Evolutionary conservation across 2,888 invertebrate species (phyloP).

Genomic region (Hymenopus coronatus): DNA sequence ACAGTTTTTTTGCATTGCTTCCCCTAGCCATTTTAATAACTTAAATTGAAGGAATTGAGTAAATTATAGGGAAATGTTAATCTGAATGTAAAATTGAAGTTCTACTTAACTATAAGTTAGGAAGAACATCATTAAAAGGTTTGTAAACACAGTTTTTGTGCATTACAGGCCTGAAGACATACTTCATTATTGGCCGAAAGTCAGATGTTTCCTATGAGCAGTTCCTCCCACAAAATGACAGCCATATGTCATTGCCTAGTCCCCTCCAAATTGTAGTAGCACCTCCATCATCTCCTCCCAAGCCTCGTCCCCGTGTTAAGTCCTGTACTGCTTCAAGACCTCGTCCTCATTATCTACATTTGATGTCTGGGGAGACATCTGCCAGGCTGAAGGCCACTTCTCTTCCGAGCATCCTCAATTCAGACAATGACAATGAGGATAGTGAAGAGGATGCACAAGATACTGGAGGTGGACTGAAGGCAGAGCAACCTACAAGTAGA

Average conservation of each 20-base stretch:
- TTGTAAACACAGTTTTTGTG: constrained; percentile 13
- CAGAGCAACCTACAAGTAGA: constrained; percentile 56
- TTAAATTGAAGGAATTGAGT: too few relatives aligned
- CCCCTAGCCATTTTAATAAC: too few relatives aligned
- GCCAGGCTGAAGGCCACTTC: constrained; percentile 65
- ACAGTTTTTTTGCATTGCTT: too few relatives aligned
- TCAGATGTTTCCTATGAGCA: constrained; percentile 52
- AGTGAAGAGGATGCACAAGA: not conserved
- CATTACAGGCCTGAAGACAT: constrained; percentile 73
- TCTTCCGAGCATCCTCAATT: constrained; percentile 77
- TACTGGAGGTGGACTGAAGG: constrained; percentile 48
- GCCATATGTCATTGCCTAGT: not conserved
- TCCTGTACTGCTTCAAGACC: constrained; percentile 44
- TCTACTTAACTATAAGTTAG: too few relatives aligned
- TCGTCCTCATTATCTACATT: constrained; percentile 45
- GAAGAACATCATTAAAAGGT: too few relatives aligned
- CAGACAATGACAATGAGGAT: constrained; percentile 55
- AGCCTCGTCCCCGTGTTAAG: constrained; percentile 45
- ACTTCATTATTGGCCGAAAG: constrained; percentile 77
- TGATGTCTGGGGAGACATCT: constrained; percentile 40
- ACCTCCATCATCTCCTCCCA: constrained; percentile 41
- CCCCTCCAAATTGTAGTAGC: not conserved
- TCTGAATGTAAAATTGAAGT: too few relatives aligned
- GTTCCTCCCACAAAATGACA: constrained; percentile 5
- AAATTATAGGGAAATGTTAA: too few relatives aligned